Base-by-base conservation (phyloP, 2,888 invertebrate species). In the Sepiola atlantica region DNA sequence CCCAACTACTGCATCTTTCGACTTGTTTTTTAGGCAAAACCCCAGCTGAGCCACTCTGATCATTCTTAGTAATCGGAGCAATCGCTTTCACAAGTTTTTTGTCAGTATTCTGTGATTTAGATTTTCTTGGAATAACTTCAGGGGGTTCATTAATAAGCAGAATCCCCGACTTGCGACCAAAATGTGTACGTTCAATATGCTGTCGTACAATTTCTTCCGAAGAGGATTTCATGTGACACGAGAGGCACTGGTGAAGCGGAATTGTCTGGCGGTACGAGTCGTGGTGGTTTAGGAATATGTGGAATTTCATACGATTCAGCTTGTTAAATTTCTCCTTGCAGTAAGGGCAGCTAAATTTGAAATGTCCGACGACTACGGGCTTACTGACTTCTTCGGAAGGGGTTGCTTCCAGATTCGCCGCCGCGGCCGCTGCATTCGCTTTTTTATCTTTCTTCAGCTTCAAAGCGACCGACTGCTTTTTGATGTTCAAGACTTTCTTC, bases 141-240 rank as follows among this genome's bases (percentile, higher is more conserved):
- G 92, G 24, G 6, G 92, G 92, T 55, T 92, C 92, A 28, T 92
- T 55, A 55, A 92, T 92, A 28, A 92, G 92, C 1, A 92, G 35
- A n/a, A 92, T 92, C n/a, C 92, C 92, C 1, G 92, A 92, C 35
- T 92, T 92, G 10, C 92, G 92, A 45, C 92, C 92, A 45, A 92
- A 92, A n/a, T 92, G 92, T 28, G 92, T 92, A 1, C 92, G 92
- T 54, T 92, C 92, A 92, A 92, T 92, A 54, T 92, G 92, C 45
- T 92, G 92, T 54, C 92, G 20, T n/a, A 92, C 92, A 55, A 92
- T 55, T 18, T 55, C 54, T 55, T 92, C 54, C 6, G 92, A 92
- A 6, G 92, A 92, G 16, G 92, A 92, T 28, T 92, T 92, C 92
- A 92, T 92, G 92, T 92, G 92, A 54, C 92, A 92, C 14, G 92